Conservation (phyloP, 2,888 invertebrate genomes). For the Leucoma salicis region DNA sequence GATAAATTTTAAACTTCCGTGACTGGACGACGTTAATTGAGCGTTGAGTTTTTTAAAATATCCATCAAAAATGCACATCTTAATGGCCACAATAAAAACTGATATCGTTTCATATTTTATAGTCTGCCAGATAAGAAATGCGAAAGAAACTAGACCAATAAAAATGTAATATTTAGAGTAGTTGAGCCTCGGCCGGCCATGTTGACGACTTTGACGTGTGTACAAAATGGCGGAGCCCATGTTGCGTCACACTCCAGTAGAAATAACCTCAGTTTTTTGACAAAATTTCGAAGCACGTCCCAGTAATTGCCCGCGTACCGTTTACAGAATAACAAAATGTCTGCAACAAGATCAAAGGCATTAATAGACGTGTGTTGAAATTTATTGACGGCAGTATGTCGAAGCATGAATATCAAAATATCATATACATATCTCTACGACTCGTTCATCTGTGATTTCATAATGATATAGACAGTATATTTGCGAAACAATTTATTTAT, state of each 20-base stretch:
- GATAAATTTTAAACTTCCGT: slow-evolving; percentile 72
- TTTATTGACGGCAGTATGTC: slow-evolving; percentile 69
- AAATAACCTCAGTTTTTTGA: slow-evolving; percentile 62
- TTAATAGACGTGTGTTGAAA: slow-evolving; percentile 75
- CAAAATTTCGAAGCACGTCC: slow-evolving; percentile 69
- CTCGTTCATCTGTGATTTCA: slow-evolving; percentile 29
- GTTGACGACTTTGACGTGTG: slow-evolving; percentile 43
- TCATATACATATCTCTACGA: slow-evolving; percentile 44
- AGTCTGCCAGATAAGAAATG: slow-evolving; percentile 47
- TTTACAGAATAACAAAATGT: slow-evolving; percentile 72
- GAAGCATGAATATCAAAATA: slow-evolving; percentile 50
- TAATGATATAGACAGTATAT: slow-evolving; percentile 29
- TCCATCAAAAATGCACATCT: slow-evolving; percentile 77
- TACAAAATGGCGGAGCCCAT: slow-evolving; percentile 55
- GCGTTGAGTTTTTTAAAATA: slow-evolving; percentile 58
- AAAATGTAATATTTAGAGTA: slow-evolving; percentile 37
- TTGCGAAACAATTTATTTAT: slow-evolving; percentile 30
- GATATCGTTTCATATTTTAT: slow-evolving; percentile 59
- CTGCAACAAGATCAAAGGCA: slow-evolving; percentile 76
- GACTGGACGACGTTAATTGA: slow-evolving; percentile 75
- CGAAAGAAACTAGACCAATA: slow-evolving; percentile 52
- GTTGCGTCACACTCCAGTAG: slow-evolving; percentile 42
- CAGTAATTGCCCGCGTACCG: slow-evolving; percentile 68
- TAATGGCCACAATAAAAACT: slow-evolving; percentile 68
- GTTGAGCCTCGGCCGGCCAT: slow-evolving; percentile 40